phyloP scores from a whole-genome alignment of 2,888 invertebrate species.

The Ditylenchus weischeri region DNA sequence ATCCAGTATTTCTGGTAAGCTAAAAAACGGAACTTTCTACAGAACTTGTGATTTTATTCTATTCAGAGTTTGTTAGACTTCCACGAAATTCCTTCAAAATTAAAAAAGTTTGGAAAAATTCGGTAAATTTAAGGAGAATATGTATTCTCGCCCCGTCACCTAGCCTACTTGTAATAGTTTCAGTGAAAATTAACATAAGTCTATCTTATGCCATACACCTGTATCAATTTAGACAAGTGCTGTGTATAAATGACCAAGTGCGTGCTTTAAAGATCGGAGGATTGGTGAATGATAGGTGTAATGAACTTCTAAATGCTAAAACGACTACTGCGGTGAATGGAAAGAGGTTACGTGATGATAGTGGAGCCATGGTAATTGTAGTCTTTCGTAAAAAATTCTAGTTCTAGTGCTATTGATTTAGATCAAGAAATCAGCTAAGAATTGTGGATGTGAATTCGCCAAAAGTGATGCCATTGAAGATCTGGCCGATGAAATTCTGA shows the following conservation, averaged over 20 bases:
- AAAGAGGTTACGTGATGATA: constrained; percentile 22
- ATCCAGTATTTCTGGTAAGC: too few relatives aligned
- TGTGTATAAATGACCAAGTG: constrained; percentile 81
- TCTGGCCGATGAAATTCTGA: constrained; percentile 58
- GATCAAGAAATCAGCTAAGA: constrained; percentile 7
- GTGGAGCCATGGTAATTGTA: neutral
- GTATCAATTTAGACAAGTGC: constrained; percentile 63
- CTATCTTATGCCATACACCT: too few relatives aligned
- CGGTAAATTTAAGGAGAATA: too few relatives aligned
- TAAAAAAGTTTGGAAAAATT: too few relatives aligned
- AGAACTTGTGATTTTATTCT: too few relatives aligned
- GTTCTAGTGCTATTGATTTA: constrained; percentile 6
- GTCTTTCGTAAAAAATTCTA: neutral
- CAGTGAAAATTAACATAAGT: too few relatives aligned
- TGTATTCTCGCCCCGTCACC: too few relatives aligned
- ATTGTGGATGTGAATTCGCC: constrained; percentile 27
- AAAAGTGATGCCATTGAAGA: constrained; percentile 65
- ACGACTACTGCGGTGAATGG: constrained; percentile 15
- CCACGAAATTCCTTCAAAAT: too few relatives aligned
- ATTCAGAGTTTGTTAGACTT: too few relatives aligned
- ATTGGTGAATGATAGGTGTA: constrained; percentile 51
- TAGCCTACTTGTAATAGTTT: constrained; percentile 35
- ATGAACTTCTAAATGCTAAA: constrained; percentile 43
- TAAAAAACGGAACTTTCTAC: too few relatives aligned
- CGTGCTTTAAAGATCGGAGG: constrained; percentile 36